Base-by-base conservation (phyloP, 2,113 vertebrate species). In the Procavia capensis region DNA sequence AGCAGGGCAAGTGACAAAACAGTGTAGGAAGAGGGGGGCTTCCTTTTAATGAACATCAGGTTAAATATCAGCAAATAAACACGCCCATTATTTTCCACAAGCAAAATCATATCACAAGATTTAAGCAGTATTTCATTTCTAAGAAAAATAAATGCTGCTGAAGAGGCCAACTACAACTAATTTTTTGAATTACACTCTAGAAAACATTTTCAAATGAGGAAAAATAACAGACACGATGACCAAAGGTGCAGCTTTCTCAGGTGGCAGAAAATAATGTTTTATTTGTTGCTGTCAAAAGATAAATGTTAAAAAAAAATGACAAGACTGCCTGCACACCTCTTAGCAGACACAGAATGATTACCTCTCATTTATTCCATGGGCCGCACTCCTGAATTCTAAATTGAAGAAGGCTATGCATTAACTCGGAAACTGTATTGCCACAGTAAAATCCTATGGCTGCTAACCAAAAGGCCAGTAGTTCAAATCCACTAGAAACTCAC, bases 21-120 rank as follows among this genome's bases (percentile, higher is more conserved):
- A 41, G 29, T 9, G n/a, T 47, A 19, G 17, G 7, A 10, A 47
- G 70, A 41, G 31, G 7, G 7, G 54, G 10, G 11, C 39, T 72
- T 34, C 3, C 9, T 85, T 82, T 34, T 41, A 83, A 66, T 29
- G 25, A 43, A 6, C 31, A 61, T 22, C 6, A n/a, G 5, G 17
- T 36, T 83, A 91, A 95, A 59, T 61, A 78, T 22, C 78, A 31
- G 39, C 50, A 81, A 61, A n/a, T 59, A 43, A 79, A 45, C 17
- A 88, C 9, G 3, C 50, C 54, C 25, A 22, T 36, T 76, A 63
- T 94, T 93, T 96, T 91, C 39, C 36, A 89, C 43, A 83, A 88
- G 45, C 39, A 92, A 93, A 85, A 66, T 79, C 17, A 29, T 50
- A 87, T 54, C n/a, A 24, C 9, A 24, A 94, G 34, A 64, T 76